phyloP scores from a whole-genome alignment of 2,888 invertebrate species.

The Stenoptilia bipunctidactyla region DNA sequence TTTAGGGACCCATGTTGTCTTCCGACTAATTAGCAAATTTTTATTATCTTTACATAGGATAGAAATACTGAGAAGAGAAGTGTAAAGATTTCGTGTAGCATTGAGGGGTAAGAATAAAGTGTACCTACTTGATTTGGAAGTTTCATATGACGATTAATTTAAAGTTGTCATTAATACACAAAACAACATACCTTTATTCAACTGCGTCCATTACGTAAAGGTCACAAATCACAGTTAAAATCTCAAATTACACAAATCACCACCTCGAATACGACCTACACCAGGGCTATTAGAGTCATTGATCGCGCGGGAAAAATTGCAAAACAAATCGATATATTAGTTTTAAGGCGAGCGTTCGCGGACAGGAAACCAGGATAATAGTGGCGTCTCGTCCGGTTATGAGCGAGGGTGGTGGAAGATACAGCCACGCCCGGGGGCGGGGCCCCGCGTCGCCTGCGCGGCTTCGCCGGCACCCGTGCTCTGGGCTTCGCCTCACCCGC shows the following conservation, averaged over 20 bases:
- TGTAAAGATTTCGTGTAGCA: no score
- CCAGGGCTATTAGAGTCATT: constrained; percentile 35
- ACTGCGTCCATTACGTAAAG: not conserved
- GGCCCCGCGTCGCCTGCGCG: constrained; percentile 25
- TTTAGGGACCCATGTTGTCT: no score
- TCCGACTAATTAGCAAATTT: no score
- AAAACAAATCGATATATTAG: constrained; percentile 63
- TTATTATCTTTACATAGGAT: no score
- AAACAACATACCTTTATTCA: constrained; percentile 7
- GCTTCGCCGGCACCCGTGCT: no score
- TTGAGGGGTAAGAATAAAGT: no score
- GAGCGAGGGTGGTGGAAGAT: constrained; percentile 24
- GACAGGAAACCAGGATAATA: constrained; percentile 69
- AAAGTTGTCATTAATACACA: not conserved
- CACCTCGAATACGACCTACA: constrained; percentile 29
- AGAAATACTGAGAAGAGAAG: no score
- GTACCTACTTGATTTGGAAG: no score
- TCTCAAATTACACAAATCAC: constrained; percentile 21
- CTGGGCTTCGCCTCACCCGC: no score
- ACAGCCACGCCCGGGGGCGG: constrained; percentile 30
- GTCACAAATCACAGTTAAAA: constrained; percentile 16
- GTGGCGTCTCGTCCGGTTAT: constrained; percentile 42
- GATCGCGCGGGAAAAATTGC: constrained; percentile 48
- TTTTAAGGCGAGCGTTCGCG: constrained; percentile 60
- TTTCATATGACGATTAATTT: no score